A percentile compares a stretch with the other conserved stretches of the same genome.
Conservation (phyloP, 2,113 vertebrate genomes). For the Megalops atlanticus region DNA sequence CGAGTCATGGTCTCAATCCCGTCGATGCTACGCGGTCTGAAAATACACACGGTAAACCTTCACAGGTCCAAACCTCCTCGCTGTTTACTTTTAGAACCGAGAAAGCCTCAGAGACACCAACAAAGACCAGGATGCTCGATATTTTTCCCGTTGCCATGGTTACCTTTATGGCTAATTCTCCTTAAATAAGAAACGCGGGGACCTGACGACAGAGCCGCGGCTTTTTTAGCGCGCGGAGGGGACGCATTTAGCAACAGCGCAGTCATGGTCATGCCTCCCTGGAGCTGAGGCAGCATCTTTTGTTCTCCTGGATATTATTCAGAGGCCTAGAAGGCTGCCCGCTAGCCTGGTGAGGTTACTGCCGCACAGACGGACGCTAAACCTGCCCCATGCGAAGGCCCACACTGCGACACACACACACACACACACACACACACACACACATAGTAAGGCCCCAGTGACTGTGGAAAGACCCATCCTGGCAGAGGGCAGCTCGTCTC, state of each 20-base stretch:
- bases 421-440: no score
- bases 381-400: no score
- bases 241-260: no score
- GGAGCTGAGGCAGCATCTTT: no score
- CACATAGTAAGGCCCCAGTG: background rate
- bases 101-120: slow-evolving; percentile 11
- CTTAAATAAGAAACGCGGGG: background rate
- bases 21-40: background rate
- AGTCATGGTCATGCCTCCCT: no score
- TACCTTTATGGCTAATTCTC: slow-evolving; percentile 23
- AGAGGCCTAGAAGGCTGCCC: no score
- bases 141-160: slow-evolving; percentile 25
- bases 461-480: background rate
- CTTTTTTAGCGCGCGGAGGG: background rate
- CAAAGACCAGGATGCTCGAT: slow-evolving; percentile 17
- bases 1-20: background rate
- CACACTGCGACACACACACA: no score
- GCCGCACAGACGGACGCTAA: no score
- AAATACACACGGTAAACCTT: background rate
- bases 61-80: background rate
- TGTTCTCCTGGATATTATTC: no score
- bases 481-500: background rate
- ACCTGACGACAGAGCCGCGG: background rate
- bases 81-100: slow-evolving; percentile 14
- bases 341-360: no score